phyloP scores from a whole-genome alignment of 1,140 invertebrate genomes.

The Eurosta solidaginis region DNA sequence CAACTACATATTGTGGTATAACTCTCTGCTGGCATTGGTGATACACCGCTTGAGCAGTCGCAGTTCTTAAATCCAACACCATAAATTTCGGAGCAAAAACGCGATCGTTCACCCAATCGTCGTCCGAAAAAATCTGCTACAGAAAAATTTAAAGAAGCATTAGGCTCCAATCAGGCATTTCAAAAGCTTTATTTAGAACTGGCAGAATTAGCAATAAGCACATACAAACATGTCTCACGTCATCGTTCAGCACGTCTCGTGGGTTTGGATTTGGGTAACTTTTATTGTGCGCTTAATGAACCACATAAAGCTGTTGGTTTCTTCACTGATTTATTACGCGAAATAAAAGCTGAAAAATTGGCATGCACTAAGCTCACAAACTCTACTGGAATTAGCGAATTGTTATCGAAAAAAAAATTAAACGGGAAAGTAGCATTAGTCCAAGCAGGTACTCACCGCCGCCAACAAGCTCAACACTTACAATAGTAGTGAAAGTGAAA shows the following conservation, averaged over 20 bases:
- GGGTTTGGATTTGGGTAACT: slow-evolving; percentile 85
- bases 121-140: slow-evolving; percentile 67
- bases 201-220: slow-evolving; percentile 93
- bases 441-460: no score
- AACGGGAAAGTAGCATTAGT: no score
- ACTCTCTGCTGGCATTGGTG: slow-evolving; percentile 86
- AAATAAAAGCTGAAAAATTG: slow-evolving; percentile 87
- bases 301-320: slow-evolving; percentile 87
- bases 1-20: slow-evolving; percentile 89
- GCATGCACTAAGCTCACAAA: slow-evolving; percentile 78
- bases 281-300: slow-evolving; percentile 86
- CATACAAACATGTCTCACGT: slow-evolving; percentile 93
- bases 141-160: slow-evolving; percentile 85
- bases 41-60: slow-evolving; percentile 61
- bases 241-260: slow-evolving; percentile 83
- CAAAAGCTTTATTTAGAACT: slow-evolving; percentile 90
- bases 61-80: slow-evolving; percentile 50
- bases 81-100: slow-evolving; percentile 39
- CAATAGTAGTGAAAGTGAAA: no score
- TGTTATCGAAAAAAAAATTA: slow-evolving; percentile 83
- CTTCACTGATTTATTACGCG: slow-evolving; percentile 82
- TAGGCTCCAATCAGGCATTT: slow-evolving; percentile 88
- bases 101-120: slow-evolving; percentile 54
- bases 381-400: slow-evolving; percentile 80
- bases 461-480: no score